A percentile compares a stretch with the other conserved stretches of the same genome.
Conservation (phyloP, 2,113 vertebrate species). For the Tursiops truncatus region DNA sequence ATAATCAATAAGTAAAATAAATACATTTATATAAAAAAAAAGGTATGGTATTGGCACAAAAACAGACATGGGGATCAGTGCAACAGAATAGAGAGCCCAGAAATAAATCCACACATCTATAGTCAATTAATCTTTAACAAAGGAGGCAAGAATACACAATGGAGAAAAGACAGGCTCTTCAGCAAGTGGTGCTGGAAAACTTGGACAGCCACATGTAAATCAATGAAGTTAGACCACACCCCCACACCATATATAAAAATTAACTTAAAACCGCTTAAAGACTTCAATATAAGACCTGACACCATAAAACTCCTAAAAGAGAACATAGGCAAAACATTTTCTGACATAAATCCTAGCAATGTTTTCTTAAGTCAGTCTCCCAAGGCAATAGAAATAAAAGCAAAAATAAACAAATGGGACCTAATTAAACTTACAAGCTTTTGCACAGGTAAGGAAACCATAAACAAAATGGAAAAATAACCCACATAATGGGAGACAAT, state of each 20-base stretch:
- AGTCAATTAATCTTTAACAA: background rate
- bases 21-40: too few relatives aligned
- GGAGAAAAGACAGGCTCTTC: background rate
- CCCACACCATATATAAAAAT: background rate
- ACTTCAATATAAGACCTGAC: background rate
- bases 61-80: background rate
- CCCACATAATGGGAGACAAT: background rate
- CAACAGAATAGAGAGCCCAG: background rate
- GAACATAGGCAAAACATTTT: background rate
- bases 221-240: background rate
- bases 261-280: background rate
- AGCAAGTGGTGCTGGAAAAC: background rate
- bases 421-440: background rate
- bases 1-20: too few relatives aligned
- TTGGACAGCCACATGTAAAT: background rate
- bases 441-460: background rate
- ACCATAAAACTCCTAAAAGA: background rate
- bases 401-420: background rate
- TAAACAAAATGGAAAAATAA: background rate
- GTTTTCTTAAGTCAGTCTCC: background rate
- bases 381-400: background rate
- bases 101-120: background rate
- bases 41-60: background rate
- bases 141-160: background rate
- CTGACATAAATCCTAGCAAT: background rate